A percentile compares a stretch with the other conserved stretches of the same genome.
Evolutionary conservation across 2,888 invertebrate genomes (phyloP).

Genomic region (Iphiclides podalirius): DNA sequence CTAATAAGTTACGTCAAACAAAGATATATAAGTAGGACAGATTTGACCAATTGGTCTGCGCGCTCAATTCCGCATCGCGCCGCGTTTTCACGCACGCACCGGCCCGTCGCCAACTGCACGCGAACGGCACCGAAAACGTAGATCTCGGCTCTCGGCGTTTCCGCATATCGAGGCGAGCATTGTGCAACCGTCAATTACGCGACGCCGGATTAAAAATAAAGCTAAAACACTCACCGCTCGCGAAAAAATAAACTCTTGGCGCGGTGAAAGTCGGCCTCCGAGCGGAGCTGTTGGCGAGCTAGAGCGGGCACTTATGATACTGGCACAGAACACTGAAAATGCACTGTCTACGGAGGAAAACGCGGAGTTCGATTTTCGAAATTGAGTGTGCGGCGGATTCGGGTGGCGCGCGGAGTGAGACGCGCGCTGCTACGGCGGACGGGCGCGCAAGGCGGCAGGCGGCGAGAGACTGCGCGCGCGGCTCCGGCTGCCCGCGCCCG

Average conservation of each 20-base stretch:
- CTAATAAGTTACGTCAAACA: neutral
- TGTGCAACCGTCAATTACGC: slow-evolving; percentile 47
- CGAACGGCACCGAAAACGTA: slow-evolving; percentile 21
- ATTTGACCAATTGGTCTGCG: slow-evolving; percentile 13
- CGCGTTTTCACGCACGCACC: slow-evolving; percentile 28
- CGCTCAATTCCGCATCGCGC: slow-evolving; percentile 34
- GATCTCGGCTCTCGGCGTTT: slow-evolving; percentile 39
- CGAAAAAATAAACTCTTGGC: slow-evolving; percentile 53
- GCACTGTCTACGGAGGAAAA: slow-evolving; percentile 45
- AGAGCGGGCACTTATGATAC: slow-evolving; percentile 43
- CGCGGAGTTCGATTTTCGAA: slow-evolving; percentile 49
- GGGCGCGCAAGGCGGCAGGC: slow-evolving; percentile 64
- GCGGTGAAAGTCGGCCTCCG: slow-evolving; percentile 52
- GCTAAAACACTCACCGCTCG: slow-evolving; percentile 67
- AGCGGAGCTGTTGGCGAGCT: slow-evolving; percentile 43
- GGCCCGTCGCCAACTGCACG: slow-evolving; percentile 25
- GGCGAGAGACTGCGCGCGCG: slow-evolving; percentile 70
- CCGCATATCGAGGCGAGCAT: slow-evolving; percentile 39
- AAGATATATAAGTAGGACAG: slow-evolving; percentile 8
- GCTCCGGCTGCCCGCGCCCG: slow-evolving; percentile 65
- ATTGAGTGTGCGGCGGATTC: slow-evolving; percentile 37
- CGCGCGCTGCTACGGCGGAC: slow-evolving; percentile 54
- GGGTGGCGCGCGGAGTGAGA: slow-evolving; percentile 53
- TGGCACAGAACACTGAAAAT: slow-evolving; percentile 64
- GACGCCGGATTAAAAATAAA: slow-evolving; percentile 57